These are phyloP conservation scores for Benthosema pterotum DNA, from an alignment of 2,797 vertebrate genomes.

Conservation along the genomic window DNA sequence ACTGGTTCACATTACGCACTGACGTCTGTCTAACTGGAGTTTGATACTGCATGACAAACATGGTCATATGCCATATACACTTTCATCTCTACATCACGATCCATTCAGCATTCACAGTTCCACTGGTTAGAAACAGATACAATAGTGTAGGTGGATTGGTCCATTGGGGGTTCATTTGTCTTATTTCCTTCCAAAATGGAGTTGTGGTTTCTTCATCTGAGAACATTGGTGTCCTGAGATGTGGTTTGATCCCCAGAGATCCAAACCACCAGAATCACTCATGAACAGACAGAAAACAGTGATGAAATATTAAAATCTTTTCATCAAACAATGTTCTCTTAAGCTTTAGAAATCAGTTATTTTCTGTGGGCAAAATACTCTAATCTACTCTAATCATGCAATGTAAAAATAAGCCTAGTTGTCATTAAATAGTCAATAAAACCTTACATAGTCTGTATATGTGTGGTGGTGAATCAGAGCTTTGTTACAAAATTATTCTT, in stretches of 20 bases:
- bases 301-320: too few species aligned
- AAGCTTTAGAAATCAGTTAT: too few species aligned
- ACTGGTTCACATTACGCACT: conserved; percentile 2
- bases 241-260: too few species aligned
- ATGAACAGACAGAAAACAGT: too few species aligned
- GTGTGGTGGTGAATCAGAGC: too few species aligned
- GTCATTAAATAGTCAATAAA: too few species aligned
- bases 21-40: conserved; percentile 23
- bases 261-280: neutral
- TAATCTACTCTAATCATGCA: too few species aligned
- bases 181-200: conserved; percentile 14
- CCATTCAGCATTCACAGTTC: conserved; percentile 1
- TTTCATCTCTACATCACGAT: neutral
- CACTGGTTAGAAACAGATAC: conserved; percentile 8
- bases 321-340: too few species aligned
- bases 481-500: too few species aligned
- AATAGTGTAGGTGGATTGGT: neutral
- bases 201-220: conserved; percentile 10
- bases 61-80: conserved; percentile 5
- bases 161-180: conserved; percentile 6
- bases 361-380: too few species aligned
- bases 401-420: too few species aligned
- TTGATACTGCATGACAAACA: conserved; percentile 23
- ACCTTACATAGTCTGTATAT: too few species aligned
- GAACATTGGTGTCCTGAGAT: neutral